A percentile compares a stretch with the other conserved stretches of the same genome.
phyloP scores from a whole-genome alignment of 2,113 vertebrate species.

The Pseudorasbora parva region DNA sequence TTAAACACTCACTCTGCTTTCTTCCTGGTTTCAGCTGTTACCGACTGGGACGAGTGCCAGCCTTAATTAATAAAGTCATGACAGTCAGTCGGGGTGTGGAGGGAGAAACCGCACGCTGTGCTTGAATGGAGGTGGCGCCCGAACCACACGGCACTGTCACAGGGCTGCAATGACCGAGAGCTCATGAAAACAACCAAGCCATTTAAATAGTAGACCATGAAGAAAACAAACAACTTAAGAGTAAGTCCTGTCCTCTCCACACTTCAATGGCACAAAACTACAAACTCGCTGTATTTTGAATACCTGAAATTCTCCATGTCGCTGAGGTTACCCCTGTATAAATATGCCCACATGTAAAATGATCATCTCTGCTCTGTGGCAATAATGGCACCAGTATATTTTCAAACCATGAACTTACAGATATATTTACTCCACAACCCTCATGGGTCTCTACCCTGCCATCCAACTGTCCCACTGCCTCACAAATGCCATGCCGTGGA shows the following conservation, averaged over 20 bases:
- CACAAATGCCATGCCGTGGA: neutral
- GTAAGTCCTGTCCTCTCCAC: neutral
- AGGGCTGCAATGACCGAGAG: neutral
- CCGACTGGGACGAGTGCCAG: conserved; percentile 26
- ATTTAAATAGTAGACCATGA: conserved; percentile 20
- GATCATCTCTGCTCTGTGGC: neutral
- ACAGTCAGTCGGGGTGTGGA: conserved; percentile 23
- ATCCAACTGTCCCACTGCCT: neutral
- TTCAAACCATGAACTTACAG: neutral
- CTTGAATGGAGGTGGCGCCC: neutral
- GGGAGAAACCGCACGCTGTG: neutral
- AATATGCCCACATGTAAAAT: conserved; percentile 4
- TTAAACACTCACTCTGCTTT: neutral
- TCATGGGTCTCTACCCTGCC: neutral
- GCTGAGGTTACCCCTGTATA: neutral
- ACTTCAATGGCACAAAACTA: neutral
- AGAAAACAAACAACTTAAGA: neutral
- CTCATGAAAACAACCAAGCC: neutral
- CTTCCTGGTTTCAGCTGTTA: conserved; percentile 21
- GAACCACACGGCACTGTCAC: neutral
- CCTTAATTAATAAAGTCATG: conserved; percentile 36
- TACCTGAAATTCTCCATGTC: neutral
- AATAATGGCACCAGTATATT: conserved; percentile 8
- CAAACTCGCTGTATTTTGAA: neutral
- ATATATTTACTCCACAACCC: neutral